phyloP scores from a whole-genome alignment of 2,888 invertebrate species.

The Diarsia mendica region DNA sequence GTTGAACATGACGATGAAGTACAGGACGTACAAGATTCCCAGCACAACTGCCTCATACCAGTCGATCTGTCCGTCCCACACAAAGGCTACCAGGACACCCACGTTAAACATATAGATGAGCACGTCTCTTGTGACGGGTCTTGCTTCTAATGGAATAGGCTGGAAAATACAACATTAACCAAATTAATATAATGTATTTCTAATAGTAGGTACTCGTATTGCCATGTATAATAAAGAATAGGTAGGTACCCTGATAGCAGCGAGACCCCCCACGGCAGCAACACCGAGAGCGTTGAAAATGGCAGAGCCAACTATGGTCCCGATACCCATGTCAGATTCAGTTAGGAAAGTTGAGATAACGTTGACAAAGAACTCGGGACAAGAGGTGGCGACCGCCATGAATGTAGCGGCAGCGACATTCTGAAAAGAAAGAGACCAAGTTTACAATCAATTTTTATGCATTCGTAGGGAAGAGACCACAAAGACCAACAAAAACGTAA shows the following conservation, averaged over 20 bases:
- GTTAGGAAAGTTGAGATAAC: constrained; percentile 96
- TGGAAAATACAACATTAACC: constrained; percentile 76
- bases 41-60: constrained; percentile 95
- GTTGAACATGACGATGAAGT: constrained; percentile 94
- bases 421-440: constrained; percentile 74
- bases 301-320: constrained; percentile 96
- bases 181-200: not conserved
- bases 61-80: constrained; percentile 94
- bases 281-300: constrained; percentile 97
- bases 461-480: not conserved
- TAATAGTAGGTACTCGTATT: too few relatives aligned
- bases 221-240: not conserved
- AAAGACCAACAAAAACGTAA: not conserved
- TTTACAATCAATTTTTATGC: not conserved
- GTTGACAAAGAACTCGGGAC: constrained; percentile 98
- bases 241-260: constrained; percentile 91
- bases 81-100: constrained; percentile 92
- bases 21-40: constrained; percentile 93
- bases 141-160: constrained; percentile 94
- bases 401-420: constrained; percentile 99
- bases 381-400: constrained; percentile 98
- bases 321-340: constrained; percentile 95
- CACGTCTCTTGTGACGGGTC: constrained; percentile 95
- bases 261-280: constrained; percentile 94
- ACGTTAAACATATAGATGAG: constrained; percentile 94